Evolutionary conservation across 2,797 vertebrate genomes (phyloP), one percentile per base, ranked within the genome.

Genomic region (Myotis planiceps): DNA sequence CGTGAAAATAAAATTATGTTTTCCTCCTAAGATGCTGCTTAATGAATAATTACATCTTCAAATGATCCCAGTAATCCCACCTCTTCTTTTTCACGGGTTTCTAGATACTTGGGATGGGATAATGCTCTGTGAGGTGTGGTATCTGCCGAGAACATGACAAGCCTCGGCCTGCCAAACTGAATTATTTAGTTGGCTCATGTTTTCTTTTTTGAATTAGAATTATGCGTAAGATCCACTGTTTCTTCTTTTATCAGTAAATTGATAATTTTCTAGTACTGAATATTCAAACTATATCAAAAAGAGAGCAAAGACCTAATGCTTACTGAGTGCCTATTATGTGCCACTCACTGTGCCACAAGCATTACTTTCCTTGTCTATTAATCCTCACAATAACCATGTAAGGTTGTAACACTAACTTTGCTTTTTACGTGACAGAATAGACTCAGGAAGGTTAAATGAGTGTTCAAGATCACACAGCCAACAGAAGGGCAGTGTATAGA

Each of bases 1-100:
- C 27, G 25, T 89, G 78, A 82, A 95, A 95, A 89, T 91, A 87
- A 93, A 88, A 63, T 79, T 60, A 71, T 84, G 39, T 58, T 95
- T 96, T 72, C n/a, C 63, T 96, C 68, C 42, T 45, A 58, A 90
- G 23, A 96, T 87, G 21, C 29, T 81, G 1, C 76, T 51, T 84
- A 95, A 76, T 66, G 37, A 96, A 76, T 82, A 72, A 65, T 51
- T 66, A 55, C 8, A 32, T 83, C 49, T 81, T 79, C 65, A 88
- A 63, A 72, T 79, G 60, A 58, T 51, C 32, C 69, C 81, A 88
- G 29, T 79, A 60, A 34, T 39, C 8, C 47, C 16, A 69, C 9
- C 27, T 87, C 34, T 88, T 80, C 29, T 84, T 78, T 71, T 34
- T 83, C 68, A 65, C 74, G 16, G 7, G 72, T 79, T 95, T 83